phyloP scores from a whole-genome alignment of 2,113 vertebrate species.

The Callipepla californica region DNA sequence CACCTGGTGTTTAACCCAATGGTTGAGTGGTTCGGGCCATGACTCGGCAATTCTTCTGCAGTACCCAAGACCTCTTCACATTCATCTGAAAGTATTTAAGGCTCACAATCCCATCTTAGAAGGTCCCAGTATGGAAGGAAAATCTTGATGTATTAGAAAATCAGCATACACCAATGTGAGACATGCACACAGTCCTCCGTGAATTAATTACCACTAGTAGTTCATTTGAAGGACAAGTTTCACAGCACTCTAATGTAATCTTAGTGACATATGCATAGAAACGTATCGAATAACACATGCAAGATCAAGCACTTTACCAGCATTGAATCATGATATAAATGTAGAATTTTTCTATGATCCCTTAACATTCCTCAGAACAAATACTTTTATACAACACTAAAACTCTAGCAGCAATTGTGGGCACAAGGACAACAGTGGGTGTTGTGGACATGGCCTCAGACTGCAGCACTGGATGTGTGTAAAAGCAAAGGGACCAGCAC shows the following conservation, averaged over 20 bases:
- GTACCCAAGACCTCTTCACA: not conserved
- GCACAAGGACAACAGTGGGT: not conserved
- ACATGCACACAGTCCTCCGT: not conserved
- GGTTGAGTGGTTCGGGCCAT: not conserved
- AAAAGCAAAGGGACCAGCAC: no score
- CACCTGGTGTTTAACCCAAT: no score
- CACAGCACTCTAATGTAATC: slow-evolving; percentile 19
- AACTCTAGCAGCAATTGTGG: not conserved
- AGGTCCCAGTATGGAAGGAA: not conserved
- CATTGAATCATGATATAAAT: not conserved
- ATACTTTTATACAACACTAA: not conserved
- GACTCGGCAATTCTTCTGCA: not conserved
- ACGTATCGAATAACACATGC: not conserved
- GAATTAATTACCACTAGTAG: not conserved
- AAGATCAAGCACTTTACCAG: not conserved
- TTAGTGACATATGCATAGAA: not conserved
- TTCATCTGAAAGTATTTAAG: not conserved
- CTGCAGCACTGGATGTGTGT: fast-evolving
- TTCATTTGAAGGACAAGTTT: slow-evolving; percentile 30
- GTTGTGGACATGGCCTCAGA: not conserved
- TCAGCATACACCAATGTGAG: not conserved
- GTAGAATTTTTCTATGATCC: not conserved
- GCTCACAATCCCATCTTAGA: not conserved
- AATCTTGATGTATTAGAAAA: not conserved
- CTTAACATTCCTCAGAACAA: not conserved